A percentile compares a stretch with the other conserved stretches of the same genome.
phyloP scores from a whole-genome alignment of 1,140 invertebrate genomes.

The Triops cancriformis region DNA sequence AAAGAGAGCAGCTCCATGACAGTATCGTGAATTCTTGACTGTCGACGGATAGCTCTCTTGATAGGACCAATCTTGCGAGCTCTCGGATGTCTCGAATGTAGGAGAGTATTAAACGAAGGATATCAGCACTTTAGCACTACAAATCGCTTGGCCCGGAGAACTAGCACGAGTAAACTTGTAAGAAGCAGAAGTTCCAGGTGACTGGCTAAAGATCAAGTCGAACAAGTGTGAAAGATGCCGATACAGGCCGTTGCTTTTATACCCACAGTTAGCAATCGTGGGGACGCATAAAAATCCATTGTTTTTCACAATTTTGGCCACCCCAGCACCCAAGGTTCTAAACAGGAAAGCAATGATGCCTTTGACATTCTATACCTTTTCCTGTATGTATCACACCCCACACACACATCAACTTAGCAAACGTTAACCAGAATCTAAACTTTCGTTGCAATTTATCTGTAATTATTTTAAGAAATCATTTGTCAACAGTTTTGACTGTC shows the following conservation, averaged over 20 bases:
- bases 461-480: too few species aligned
- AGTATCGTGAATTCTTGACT: slow-evolving; percentile 49
- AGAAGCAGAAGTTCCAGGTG: background rate
- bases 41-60: slow-evolving; percentile 60
- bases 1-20: slow-evolving; percentile 61
- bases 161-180: background rate
- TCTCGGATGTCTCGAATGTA: background rate
- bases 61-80: slow-evolving; percentile 38
- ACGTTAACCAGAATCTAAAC: background rate
- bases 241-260: slow-evolving; percentile 10
- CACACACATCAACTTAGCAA: background rate
- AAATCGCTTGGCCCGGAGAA: background rate
- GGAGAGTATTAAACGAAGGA: background rate
- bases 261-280: background rate
- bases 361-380: slow-evolving; percentile 11
- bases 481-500: too few species aligned
- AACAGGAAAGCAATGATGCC: slow-evolving; percentile 2
- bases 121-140: too few species aligned
- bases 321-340: background rate
- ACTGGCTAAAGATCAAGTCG: background rate
- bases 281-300: background rate
- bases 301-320: background rate
- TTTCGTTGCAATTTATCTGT: background rate
- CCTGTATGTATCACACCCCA: background rate
- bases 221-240: slow-evolving; percentile 9